A percentile compares a stretch with the other conserved stretches of the same genome.
phyloP scores from a whole-genome alignment of 2,113 vertebrate genomes.

The Solea senegalensis region DNA sequence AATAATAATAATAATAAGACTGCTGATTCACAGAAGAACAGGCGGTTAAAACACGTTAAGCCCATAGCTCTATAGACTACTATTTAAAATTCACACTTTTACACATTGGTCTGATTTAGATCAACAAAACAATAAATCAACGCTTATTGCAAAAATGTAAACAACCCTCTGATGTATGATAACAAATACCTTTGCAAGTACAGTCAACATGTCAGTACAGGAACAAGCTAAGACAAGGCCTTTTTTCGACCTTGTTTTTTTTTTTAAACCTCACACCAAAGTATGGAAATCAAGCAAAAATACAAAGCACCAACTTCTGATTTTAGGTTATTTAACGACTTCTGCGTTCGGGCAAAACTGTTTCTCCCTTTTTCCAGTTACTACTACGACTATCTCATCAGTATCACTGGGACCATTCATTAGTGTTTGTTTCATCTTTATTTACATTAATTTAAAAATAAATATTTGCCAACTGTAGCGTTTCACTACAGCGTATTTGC shows the following conservation, averaged over 20 bases:
- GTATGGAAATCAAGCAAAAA: conserved; percentile 7
- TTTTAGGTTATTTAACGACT: conserved; percentile 18
- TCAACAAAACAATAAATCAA: conserved; percentile 65
- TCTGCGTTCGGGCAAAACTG: conserved; percentile 4
- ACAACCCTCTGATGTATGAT: conserved; percentile 66
- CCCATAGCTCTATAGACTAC: conserved; percentile 51
- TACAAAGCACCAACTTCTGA: conserved; percentile 24
- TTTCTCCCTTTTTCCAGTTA: background rate
- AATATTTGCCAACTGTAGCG: no score
- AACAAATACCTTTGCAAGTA: conserved; percentile 66
- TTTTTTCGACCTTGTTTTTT: background rate
- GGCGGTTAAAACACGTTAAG: conserved; percentile 54
- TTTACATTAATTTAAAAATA: background rate
- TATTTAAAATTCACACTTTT: conserved; percentile 56
- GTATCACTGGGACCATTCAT: background rate
- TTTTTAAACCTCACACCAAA: conserved; percentile 3
- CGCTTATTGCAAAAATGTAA: conserved; percentile 83
- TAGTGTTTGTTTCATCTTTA: background rate
- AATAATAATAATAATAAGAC: conserved; percentile 26
- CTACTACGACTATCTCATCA: background rate
- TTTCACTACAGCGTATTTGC: no score
- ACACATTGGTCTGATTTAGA: conserved; percentile 59
- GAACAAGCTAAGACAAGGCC: conserved; percentile 25
- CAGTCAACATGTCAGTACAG: conserved; percentile 30
- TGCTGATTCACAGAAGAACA: conserved; percentile 63